These are phyloP conservation scores for Sphecodes monilicornis DNA, from an alignment of 2,888 invertebrate genomes.

Conservation along the genomic window DNA sequence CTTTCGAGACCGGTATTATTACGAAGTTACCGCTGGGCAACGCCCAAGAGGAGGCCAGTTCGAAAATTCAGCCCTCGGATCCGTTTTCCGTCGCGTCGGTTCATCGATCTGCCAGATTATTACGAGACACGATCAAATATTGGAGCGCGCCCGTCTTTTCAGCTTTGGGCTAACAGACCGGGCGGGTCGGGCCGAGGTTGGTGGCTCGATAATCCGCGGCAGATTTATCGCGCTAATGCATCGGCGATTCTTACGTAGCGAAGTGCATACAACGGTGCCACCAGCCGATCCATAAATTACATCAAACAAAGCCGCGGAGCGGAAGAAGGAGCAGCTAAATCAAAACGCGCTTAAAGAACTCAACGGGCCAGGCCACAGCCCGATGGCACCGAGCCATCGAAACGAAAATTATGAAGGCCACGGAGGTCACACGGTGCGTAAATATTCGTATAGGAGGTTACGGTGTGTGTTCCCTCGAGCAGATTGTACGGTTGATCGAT, in stretches of 20 bases:
- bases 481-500: slow-evolving; percentile 5
- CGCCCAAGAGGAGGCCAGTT: not conserved
- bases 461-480: not conserved
- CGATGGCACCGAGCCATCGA: slow-evolving; percentile 45
- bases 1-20: slow-evolving; percentile 39
- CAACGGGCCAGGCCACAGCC: not conserved
- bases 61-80: slow-evolving; percentile 17
- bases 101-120: slow-evolving; percentile 36
- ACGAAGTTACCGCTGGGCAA: slow-evolving; percentile 7
- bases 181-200: not conserved
- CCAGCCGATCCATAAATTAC: slow-evolving; percentile 47
- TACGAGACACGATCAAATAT: slow-evolving; percentile 37
- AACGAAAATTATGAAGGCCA: slow-evolving; percentile 47
- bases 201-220: slow-evolving; percentile 25
- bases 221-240: slow-evolving; percentile 62
- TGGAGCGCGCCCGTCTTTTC: slow-evolving; percentile 8
- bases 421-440: slow-evolving; percentile 10
- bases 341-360: slow-evolving; percentile 56
- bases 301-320: slow-evolving; percentile 54
- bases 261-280: not conserved
- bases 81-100: slow-evolving; percentile 13
- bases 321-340: slow-evolving; percentile 61
- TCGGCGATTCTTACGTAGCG: slow-evolving; percentile 40
- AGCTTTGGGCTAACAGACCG: not conserved
- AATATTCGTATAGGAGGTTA: slow-evolving; percentile 21